Conservation (phyloP, 1,140 invertebrate genomes). For the Drosophila gunungcola region DNA sequence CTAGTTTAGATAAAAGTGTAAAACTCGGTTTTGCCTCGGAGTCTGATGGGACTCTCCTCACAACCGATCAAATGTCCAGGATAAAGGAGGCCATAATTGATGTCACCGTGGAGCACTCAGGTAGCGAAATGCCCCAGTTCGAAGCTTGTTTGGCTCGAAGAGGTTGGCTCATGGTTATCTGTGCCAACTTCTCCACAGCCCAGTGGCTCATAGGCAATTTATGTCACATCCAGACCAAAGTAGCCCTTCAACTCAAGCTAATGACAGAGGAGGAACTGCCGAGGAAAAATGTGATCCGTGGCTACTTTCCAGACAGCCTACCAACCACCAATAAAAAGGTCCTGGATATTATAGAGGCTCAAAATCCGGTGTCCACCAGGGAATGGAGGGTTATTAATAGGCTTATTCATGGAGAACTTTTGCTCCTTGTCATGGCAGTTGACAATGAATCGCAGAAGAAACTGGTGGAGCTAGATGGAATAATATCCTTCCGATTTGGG, state of each 20-base stretch:
- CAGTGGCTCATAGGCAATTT: background rate
- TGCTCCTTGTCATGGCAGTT: background rate
- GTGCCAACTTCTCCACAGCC: background rate
- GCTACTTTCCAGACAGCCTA: conserved; percentile 5
- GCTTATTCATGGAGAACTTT: background rate
- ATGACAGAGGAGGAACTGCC: background rate
- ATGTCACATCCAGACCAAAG: background rate
- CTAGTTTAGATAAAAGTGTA: background rate
- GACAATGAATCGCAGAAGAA: conserved; percentile 5
- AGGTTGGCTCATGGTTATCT: conserved; percentile 1
- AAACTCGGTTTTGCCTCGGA: background rate
- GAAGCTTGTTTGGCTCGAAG: background rate
- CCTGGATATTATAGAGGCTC: conserved; percentile 1
- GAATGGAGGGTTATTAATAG: conserved; percentile 1
- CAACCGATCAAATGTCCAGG: background rate
- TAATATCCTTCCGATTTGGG: background rate
- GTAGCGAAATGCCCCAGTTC: background rate
- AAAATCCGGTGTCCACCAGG: background rate
- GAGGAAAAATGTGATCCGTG: background rate
- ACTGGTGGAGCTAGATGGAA: background rate
- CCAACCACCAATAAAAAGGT: background rate
- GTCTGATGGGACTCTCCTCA: background rate
- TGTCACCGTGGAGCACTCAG: background rate
- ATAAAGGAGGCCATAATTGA: conserved; percentile 6
- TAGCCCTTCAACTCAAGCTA: background rate